Evolutionary conservation across 2,888 invertebrate genomes (phyloP).

Genomic region (Callimorpha dominula): DNA sequence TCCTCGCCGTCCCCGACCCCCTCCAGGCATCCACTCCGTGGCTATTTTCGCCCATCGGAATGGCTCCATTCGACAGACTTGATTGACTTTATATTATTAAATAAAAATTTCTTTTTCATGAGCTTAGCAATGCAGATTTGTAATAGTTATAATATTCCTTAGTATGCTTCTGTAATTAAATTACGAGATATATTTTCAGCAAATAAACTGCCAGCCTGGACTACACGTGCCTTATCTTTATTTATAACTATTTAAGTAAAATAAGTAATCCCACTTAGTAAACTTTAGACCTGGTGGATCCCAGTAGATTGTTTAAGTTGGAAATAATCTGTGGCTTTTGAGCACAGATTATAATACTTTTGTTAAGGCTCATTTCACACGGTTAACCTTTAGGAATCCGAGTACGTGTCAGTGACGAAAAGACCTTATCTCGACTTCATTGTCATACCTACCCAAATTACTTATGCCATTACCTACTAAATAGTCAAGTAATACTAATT

Average conservation of each 20-base stretch:
- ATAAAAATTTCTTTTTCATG: too few species aligned
- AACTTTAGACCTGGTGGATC: background rate
- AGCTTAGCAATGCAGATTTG: background rate
- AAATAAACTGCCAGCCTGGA: background rate
- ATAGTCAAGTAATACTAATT: too few species aligned
- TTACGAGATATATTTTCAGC: background rate
- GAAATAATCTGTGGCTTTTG: background rate
- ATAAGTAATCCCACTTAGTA: background rate
- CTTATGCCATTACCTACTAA: background rate
- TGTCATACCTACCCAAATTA: background rate
- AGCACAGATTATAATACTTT: background rate
- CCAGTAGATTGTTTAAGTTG: background rate
- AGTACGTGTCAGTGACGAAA: background rate
- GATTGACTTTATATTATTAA: too few species aligned
- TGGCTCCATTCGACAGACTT: too few species aligned
- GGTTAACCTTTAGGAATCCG: background rate
- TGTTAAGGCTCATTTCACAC: background rate
- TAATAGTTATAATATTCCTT: background rate
- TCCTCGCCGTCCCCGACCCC: too few species aligned
- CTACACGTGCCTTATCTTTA: background rate
- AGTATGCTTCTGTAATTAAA: background rate
- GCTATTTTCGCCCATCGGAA: too few species aligned
- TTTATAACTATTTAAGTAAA: background rate
- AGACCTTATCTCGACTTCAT: background rate
- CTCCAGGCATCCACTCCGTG: too few species aligned